Evolutionary conservation across 2,797 vertebrate genomes (phyloP), one percentile per base, ranked within the genome.

Genomic region (Sebastes aleutianus): DNA sequence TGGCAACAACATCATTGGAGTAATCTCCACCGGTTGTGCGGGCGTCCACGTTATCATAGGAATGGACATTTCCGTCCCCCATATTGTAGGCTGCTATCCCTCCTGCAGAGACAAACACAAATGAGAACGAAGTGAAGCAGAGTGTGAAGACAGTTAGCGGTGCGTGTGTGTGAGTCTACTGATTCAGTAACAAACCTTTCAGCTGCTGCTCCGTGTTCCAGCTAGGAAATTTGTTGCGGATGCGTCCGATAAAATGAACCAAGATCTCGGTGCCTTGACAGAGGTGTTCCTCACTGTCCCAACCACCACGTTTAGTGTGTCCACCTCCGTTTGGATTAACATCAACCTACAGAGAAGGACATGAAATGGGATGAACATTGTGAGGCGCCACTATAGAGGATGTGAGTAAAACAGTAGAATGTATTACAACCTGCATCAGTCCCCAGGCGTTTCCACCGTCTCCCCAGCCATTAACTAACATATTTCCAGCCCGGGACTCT

Each of bases 401-500:
- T 31, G 29, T 6, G 24, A 47, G n/a, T 10, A 8, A 65, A 54
- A 6, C 14, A 29, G 24, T 4, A 58, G 14, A 8, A n/a, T 36
- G 24, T 36, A 3, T 70, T 6, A 2, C 4, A 59, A 93, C 92
- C 92, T 93, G 92, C 92, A 92, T 93, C 69, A 91, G 76, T 27
- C 88, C 92, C 61, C 67, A 92, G 76, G 22, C 84, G 0, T 80
- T 88, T 31, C 29, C 29, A 0, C 7, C 6, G 43, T 90, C 88
- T 31, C 92, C 90, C 84, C 87, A 79, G 63, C 92, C 90, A 0
- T 54, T 0, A 0, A 10, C 0, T 3, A 92, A 58, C 1, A 0
- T 2, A 2, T 85, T 89, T 75, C 93, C 91, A 36, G 90, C 93
- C n/a, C 93, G 87, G 79, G 88, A 88, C 66, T 89, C 87, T 87